phyloP scores from a whole-genome alignment of 2,797 vertebrate species.

The Naso thynnoides region DNA sequence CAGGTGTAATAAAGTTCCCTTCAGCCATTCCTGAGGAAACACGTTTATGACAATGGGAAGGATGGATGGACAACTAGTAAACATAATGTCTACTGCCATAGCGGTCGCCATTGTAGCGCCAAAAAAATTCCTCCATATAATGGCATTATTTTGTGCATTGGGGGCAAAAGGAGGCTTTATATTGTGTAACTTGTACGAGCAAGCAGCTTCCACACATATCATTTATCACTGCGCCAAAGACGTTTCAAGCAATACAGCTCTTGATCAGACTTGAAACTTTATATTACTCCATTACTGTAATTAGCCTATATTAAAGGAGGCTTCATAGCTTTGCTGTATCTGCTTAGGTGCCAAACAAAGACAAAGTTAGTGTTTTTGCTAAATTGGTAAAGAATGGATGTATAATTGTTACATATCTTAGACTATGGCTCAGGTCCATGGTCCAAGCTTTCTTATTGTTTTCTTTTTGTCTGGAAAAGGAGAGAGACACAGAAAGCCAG shows the following conservation, averaged over 20 bases:
- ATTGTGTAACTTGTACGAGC: too few relatives aligned
- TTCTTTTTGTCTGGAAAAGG: background rate
- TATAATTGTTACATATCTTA: background rate
- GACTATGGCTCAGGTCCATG: background rate
- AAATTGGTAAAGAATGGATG: background rate
- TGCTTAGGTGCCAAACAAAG: background rate
- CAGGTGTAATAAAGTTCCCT: too few relatives aligned
- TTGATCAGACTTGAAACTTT: background rate
- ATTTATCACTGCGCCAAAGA: too few relatives aligned
- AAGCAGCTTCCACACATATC: too few relatives aligned
- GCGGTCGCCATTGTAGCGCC: too few relatives aligned
- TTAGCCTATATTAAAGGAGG: slow-evolving; percentile 7
- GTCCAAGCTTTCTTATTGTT: background rate
- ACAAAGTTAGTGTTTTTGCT: slow-evolving; percentile 3
- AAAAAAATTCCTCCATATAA: slow-evolving; percentile 6
- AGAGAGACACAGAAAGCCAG: background rate
- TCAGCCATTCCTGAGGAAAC: too few relatives aligned
- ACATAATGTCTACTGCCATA: too few relatives aligned
- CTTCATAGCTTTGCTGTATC: slow-evolving; percentile 6
- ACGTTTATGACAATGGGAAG: too few relatives aligned
- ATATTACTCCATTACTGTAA: background rate
- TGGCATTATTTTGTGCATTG: background rate
- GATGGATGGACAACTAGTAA: too few relatives aligned
- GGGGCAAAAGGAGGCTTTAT: background rate
- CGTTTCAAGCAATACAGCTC: too few relatives aligned